Base-by-base conservation (phyloP, 1,140 invertebrate species). In the Heliothis virescens region DNA sequence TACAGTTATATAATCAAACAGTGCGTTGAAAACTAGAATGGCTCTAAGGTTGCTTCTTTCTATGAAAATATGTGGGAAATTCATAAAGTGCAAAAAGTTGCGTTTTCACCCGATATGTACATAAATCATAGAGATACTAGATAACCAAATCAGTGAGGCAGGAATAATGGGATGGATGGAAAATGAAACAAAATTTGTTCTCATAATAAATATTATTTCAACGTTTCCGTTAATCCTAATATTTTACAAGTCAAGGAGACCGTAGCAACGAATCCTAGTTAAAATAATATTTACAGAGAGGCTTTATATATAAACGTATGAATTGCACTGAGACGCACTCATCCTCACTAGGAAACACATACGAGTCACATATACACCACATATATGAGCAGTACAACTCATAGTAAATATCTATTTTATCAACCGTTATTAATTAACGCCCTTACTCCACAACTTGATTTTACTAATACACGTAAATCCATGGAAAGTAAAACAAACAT, bases 141-240 rank as follows among this genome's bases (percentile, higher is more conserved):
- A 26, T 26, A 26, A 26, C 21, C 21, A 26, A 26, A 26, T 26
- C 21, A 26, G 21, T 26, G 21, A 1, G 21, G 21, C 26, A 71
- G 53, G 21, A 55, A 16, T n/a, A 1, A 18, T 10, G 3, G 34
- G 50, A 26, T 48, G 74, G 12, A 80, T 10, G 52, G 29, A 10
- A 84, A 91, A 88, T 87, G 85, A 92, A 91, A 90, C 85, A 82
- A 82, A 83, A 53, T 82, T 79, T 60, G 53, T 92, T 90, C 91
- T 91, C 90, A 76, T 85, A 86, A 91, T 93, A 94, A 94, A 93
- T 94, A 94, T 94, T 93, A 94, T 94, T 93, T 91, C 87, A 94
- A 92, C 85, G 88, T 83, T 41, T 86, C 74, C 82, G 77, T 88
- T 79, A 82, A 86, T 80, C 87, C 83, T 88, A 90, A 85, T 87